These are phyloP conservation scores for Amazona vittata DNA, from an alignment of 2,113 vertebrate genomes.

Conservation along the genomic window DNA sequence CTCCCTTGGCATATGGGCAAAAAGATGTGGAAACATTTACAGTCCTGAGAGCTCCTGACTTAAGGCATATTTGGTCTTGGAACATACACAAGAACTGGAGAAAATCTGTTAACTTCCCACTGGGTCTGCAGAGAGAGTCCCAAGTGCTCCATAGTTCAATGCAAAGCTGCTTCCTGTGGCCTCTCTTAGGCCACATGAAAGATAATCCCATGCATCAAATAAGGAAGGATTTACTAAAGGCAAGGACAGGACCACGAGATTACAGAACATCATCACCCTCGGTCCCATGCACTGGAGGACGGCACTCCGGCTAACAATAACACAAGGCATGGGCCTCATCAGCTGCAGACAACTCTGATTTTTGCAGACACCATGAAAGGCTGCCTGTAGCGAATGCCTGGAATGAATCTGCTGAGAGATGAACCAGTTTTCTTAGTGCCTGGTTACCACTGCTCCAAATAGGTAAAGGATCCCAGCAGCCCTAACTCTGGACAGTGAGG, in stretches of 20 bases:
- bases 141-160: not conserved
- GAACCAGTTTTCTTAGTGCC: not conserved
- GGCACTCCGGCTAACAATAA: not conserved
- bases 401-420: not conserved
- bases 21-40: not conserved
- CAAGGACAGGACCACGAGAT: not conserved
- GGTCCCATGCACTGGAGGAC: accelerated
- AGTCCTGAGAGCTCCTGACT: not conserved
- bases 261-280: not conserved
- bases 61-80: not conserved
- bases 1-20: not conserved
- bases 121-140: not conserved
- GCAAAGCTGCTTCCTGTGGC: not conserved
- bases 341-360: not conserved
- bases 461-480: not conserved
- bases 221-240: not conserved
- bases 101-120: not conserved
- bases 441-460: not conserved
- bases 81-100: not conserved
- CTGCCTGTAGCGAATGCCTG: not conserved
- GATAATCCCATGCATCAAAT: not conserved
- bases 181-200: not conserved
- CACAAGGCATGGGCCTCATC: not conserved
- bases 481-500: not conserved
- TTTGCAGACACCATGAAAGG: not conserved